Conservation (phyloP, 2,797 vertebrate species). For the Manis crassicaudata region DNA sequence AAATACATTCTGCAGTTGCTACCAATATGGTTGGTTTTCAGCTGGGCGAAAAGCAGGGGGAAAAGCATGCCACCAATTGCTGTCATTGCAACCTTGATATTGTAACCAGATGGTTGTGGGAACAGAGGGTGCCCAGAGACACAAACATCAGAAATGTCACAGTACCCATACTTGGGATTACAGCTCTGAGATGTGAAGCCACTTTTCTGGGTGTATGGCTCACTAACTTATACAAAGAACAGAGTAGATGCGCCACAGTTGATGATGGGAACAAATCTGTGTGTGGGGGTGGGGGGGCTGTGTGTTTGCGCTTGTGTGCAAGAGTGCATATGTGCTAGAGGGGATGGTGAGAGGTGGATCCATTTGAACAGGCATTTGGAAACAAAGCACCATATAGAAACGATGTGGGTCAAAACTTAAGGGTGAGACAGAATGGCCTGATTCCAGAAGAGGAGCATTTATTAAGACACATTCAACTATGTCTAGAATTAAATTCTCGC, state of each 20-base stretch:
- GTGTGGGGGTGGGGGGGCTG: not conserved
- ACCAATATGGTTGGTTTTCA: not conserved
- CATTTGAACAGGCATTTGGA: not conserved
- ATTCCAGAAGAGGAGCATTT: not conserved
- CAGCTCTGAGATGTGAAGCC: not conserved
- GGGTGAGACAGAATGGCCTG: not conserved
- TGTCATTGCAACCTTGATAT: conserved; percentile 1
- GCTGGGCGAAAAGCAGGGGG: not conserved
- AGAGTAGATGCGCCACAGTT: not conserved
- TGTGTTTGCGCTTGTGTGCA: not conserved
- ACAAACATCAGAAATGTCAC: not conserved
- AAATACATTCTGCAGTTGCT: not conserved
- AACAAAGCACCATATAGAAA: not conserved
- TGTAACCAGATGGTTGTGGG: not conserved
- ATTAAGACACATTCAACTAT: conserved; percentile 32
- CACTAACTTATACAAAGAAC: not conserved
- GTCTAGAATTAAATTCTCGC: conserved; percentile 34
- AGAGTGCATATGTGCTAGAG: not conserved
- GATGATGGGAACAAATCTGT: not conserved
- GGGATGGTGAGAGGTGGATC: not conserved
- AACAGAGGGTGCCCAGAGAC: not conserved
- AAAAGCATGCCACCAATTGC: not conserved
- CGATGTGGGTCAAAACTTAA: not conserved
- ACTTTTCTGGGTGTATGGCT: not conserved
- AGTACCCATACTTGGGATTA: not conserved